Conservation (phyloP, 2,113 vertebrate species). For the Cephalopholis sonnerati region DNA sequence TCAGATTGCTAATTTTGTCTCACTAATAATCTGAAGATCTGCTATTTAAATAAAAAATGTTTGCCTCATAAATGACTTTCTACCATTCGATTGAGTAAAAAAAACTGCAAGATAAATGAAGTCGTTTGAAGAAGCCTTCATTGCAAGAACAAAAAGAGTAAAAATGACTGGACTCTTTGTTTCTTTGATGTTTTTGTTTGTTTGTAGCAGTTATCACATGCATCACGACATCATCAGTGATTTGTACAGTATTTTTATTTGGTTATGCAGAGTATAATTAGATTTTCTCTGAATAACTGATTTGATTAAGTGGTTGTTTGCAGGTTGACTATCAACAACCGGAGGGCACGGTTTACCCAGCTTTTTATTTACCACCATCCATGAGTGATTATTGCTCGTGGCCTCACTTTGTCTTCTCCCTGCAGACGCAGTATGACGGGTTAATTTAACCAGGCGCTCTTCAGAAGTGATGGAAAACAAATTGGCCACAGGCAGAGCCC, state of each 20-base stretch:
- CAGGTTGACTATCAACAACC: background rate
- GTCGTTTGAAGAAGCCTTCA: too few species aligned
- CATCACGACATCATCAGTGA: background rate
- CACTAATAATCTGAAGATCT: too few species aligned
- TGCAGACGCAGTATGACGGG: conserved; percentile 26
- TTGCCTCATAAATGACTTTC: background rate
- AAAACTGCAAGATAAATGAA: background rate
- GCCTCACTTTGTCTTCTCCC: conserved; percentile 56
- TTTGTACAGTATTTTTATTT: background rate
- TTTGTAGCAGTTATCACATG: background rate
- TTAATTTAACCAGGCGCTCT: conserved; percentile 66
- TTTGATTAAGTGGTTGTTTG: conserved; percentile 21
- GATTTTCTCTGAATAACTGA: background rate
- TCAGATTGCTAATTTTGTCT: background rate
- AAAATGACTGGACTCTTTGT: background rate
- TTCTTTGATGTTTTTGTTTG: background rate
- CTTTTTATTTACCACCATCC: conserved; percentile 46
- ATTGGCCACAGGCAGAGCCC: conserved; percentile 66
- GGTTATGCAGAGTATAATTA: background rate
- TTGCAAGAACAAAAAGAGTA: too few species aligned
- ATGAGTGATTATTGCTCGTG: conserved; percentile 56
- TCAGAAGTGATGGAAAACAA: conserved; percentile 73
- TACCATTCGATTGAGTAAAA: background rate
- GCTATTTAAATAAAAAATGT: background rate
- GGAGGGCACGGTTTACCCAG: conserved; percentile 31